These are phyloP conservation scores for Drosophila atripex DNA, from an alignment of 2,888 invertebrate species.

Conservation along the genomic window DNA sequence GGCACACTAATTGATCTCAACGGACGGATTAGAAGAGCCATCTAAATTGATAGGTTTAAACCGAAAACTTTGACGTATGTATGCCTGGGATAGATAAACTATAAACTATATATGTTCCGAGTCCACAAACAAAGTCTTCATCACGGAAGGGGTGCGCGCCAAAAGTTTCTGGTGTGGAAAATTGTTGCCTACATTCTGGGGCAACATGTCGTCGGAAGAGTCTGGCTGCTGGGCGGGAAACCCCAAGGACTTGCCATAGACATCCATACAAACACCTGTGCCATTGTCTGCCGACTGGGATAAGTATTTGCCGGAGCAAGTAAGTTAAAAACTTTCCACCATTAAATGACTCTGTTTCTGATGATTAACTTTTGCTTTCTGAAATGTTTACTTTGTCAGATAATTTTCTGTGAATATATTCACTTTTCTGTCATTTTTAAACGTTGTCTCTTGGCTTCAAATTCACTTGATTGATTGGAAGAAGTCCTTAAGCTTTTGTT, in stretches of 20 bases:
- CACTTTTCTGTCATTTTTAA: not conserved
- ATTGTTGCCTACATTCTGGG: conserved; percentile 8
- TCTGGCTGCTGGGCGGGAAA: not conserved
- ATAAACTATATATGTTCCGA: not conserved
- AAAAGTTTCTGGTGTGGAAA: conserved; percentile 15
- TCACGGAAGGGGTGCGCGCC: not conserved
- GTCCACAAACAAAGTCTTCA: too few relatives aligned
- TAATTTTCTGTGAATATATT: too few relatives aligned
- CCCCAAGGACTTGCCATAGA: not conserved
- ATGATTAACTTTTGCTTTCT: conserved; percentile 7
- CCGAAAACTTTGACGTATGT: conserved; percentile 37
- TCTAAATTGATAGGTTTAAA: conserved; percentile 68
- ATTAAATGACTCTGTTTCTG: not conserved
- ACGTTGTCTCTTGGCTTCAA: not conserved
- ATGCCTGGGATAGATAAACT: conserved; percentile 7
- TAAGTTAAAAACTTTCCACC: not conserved
- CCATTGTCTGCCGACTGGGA: not conserved
- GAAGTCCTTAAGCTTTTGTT: not conserved
- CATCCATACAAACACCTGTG: not conserved
- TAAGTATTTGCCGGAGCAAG: conserved; percentile 4
- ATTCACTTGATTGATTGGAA: not conserved
- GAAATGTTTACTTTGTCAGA: not conserved
- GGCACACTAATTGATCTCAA: conserved; percentile 75
- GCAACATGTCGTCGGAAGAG: not conserved
- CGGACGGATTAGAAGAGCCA: conserved; percentile 65